Evolutionary conservation across 2,113 vertebrate species (phyloP), one percentile per base, ranked within the genome.

Genomic region (Corythornis cristatus): DNA sequence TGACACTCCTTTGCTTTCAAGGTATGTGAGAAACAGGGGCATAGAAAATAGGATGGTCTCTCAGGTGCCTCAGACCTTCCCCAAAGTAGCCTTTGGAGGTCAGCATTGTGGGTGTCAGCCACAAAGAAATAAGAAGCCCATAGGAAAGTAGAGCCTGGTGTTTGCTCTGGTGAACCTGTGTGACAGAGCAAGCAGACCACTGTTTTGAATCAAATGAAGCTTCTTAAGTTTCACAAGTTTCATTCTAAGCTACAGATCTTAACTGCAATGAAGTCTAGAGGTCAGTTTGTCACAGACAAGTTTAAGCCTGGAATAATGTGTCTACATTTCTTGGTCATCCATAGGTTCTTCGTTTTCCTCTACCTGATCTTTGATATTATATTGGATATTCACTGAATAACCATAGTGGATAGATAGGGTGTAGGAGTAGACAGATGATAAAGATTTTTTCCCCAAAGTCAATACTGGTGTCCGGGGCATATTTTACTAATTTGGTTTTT

Each of bases 401-500:
- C n/a, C 7, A 12, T 46, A 79, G 84, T 21, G 48, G 25, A 35
- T 48, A 62, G 48, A 25, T 3, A 46, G 74, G 80, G 20, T 26
- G 21, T 61, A 79, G 78, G 28, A 43, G 50, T 17, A 86, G 75
- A 56, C 46, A 46, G 54, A 82, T 85, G 54, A 73, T 76, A 89
- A 87, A 93, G 89, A 88, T 88, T 93, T 95, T 93, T 93, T 37
- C 58, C 43, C 56, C 51, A 8, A 62, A 87, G 64, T 91, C 84
- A 86, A 71, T 94, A 89, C 11, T 53, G 48, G 19, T 72, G 35
- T 84, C 91, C 4, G 0, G 82, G 35, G 9, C 61, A 42, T 76
- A 75, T 70, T 95, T 85, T 95, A 62, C 60, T 71, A 20, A 89
- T 93, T 86, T 68, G 16, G 28, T 86, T 97, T 94, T 93, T 92